Conservation (phyloP, 2,113 vertebrate species). For the Synodontis membranacea region DNA sequence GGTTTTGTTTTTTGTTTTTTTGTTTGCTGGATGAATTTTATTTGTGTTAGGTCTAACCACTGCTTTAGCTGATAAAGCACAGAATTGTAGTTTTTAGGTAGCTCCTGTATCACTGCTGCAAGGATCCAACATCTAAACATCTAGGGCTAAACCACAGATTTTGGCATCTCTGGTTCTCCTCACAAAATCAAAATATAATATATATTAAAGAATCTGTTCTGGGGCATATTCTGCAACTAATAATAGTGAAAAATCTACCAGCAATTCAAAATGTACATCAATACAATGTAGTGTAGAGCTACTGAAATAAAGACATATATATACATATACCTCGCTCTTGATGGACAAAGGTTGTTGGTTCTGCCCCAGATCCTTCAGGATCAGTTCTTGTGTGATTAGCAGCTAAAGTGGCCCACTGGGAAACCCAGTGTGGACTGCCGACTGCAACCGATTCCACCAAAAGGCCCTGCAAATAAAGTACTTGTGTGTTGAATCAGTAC, state of each 20-base stretch:
- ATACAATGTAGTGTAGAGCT: background rate
- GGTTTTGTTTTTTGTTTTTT: no score
- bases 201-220: background rate
- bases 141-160: background rate
- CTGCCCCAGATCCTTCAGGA: constrained; percentile 82
- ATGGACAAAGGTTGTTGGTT: constrained; percentile 74
- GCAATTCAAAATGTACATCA: background rate
- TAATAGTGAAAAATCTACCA: background rate
- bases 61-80: no score
- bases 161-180: no score
- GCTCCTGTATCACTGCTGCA: background rate
- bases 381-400: constrained; percentile 92
- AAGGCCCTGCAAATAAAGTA: constrained; percentile 59
- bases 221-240: background rate
- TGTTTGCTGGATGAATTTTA: no score
- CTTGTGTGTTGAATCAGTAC: constrained; percentile 27
- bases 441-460: constrained; percentile 72
- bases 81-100: background rate
- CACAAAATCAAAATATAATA: no score
- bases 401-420: constrained; percentile 94
- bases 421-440: constrained; percentile 87
- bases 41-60: no score
- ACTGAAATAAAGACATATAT: background rate
- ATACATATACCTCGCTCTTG: constrained; percentile 81
- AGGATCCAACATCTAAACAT: background rate